Evolutionary conservation across 2,113 vertebrate genomes (phyloP), one percentile per base, ranked within the genome.

Genomic region (Lanius collurio): DNA sequence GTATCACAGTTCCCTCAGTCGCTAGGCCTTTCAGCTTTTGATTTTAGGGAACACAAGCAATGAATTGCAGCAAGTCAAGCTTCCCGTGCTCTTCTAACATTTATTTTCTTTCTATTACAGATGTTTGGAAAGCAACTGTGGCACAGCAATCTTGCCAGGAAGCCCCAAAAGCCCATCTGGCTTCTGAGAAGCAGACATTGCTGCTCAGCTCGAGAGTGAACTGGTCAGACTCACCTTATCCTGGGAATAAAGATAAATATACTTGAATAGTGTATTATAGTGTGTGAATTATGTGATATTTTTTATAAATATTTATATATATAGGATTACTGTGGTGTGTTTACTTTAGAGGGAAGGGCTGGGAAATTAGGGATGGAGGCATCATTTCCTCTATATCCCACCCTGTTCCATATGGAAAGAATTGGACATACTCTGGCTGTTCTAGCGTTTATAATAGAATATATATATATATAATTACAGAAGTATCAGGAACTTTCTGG

Each of bases 101-200:
- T 39, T 67, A 24, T 84, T 86, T 89, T 56, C 37, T 64, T 63
- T 35, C 60, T n/a, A 2, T 50, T 75, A 56, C n/a, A 56, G 33
- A 37, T 90, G 42, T 83, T 83, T 88, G 80, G 63, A 73, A 97
- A 76, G 57, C 65, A 85, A 50, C 33, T 57, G 75, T 49, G 46
- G 50, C 64, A 65, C 55, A 57, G 44, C 28, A 59, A 42, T 77
- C 71, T 59, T 74, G 64, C 76, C 71, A 75, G 76, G 46, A 85
- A 67, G 53, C 20, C 50, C 55, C 20, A 7, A 46, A 86, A 64
- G 60, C 68, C 39, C 35, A 3, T 21, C 71, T 83, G 79, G 69
- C 47, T 53, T 62, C 79, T 74, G 79, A 37, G 47, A 41, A 67
- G 68, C 50, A 74, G 39, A 79, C 5, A 15, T 27, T 85, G n/a